Percentiles rank a stretch among this genome's conserved stretches.
These are phyloP conservation scores for Catharus fuscescens DNA, from an alignment of 2,113 vertebrate genomes.

Conservation along the genomic window DNA sequence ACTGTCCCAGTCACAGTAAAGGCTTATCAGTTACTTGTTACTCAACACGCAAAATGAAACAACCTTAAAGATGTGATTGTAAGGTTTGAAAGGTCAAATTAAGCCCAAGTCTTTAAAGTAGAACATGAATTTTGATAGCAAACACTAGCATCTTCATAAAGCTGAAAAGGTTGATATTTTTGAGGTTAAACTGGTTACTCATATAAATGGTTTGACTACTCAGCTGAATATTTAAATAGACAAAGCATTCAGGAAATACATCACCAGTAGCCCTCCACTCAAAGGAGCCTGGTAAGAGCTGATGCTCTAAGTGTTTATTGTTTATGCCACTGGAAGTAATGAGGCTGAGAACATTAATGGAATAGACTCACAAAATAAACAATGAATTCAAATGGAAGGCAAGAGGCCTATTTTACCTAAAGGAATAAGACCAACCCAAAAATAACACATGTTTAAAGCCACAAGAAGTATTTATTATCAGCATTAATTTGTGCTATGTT, in stretches of 20 bases:
- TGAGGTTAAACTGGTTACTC: constrained; percentile 18
- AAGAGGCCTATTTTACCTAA: background rate
- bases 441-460: constrained; percentile 24
- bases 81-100: background rate
- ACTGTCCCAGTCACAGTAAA: background rate
- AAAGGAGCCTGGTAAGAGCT: background rate
- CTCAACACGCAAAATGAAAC: background rate
- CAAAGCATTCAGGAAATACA: constrained; percentile 21
- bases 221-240: constrained; percentile 43
- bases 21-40: background rate
- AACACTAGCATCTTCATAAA: constrained; percentile 12
- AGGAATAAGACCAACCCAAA: constrained; percentile 55
- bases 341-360: background rate
- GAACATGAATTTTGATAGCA: background rate
- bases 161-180: background rate
- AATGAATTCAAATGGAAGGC: background rate
- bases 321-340: constrained; percentile 25
- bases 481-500: constrained; percentile 7
- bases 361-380: background rate
- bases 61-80: background rate
- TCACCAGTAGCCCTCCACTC: background rate
- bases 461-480: constrained; percentile 58
- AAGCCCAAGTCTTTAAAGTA: constrained; percentile 12
- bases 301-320: background rate
- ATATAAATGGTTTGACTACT: constrained; percentile 11